Base-by-base conservation (phyloP, 2,113 vertebrate species). In the Zosterops hypoxanthus region DNA sequence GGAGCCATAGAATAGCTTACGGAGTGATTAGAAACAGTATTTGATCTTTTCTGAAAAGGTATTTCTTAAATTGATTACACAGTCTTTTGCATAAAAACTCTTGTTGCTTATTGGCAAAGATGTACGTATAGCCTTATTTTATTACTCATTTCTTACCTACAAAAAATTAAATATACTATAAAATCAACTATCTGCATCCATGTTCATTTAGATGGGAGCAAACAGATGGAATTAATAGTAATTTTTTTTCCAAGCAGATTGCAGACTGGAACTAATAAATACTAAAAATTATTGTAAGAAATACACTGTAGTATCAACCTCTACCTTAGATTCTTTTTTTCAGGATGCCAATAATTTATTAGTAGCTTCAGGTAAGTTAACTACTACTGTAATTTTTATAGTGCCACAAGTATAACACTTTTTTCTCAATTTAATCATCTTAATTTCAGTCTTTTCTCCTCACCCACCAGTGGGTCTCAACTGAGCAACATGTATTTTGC, bases 1-100 rank as follows among this genome's bases (percentile, higher is more conserved):
- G 41, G 31, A 57, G 70, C 49, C 73, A 78, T 24, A 78, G 57
- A 77, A 85, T 34, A 80, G 15, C 49, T 95, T 93, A 76, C 21
- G 57, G 46, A 11, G 2, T 76, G 61, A 88, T 53, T 87, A 93
- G 86, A 97, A 90, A 60, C 11, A 92, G 56, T 41, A 92, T 92
- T 87, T 94, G 18, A 57, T 34, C 5, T 36, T 86, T 85, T 91
- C 70, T 49, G 39, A 88, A 94, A 95, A 93, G 46, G 79, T 90
- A 23, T 91, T 95, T 96, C 90, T 94, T 93, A 90, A 95, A 96
- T 93, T 94, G 91, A 94, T 53, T 21, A 52, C 25, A 42, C 34
- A 22, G 7, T 50, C 11, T 72, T 84, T 96, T 16, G 82, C 55
- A 39, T 85, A 70, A 13, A 70, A 72, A 76, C 26, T 56, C 64